Conservation (phyloP, 2,888 invertebrate genomes). For the Diplazon laetatorius region DNA sequence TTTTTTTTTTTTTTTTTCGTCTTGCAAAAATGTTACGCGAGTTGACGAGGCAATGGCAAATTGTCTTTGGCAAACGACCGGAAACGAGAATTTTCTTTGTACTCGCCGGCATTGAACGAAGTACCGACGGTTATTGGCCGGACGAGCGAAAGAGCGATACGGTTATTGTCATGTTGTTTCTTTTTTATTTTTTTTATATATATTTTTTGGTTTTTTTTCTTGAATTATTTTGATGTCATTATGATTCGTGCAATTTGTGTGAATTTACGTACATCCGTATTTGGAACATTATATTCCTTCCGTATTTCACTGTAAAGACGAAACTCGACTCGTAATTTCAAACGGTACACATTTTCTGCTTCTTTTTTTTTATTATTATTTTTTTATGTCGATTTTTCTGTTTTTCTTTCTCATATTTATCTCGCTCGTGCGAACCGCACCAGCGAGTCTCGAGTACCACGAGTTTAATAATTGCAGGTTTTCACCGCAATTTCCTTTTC, state of each 20-base stretch:
- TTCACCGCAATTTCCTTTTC: conserved; percentile 59
- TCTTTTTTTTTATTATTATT: conserved; percentile 1
- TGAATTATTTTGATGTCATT: neutral
- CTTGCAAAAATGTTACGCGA: neutral
- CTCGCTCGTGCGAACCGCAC: conserved; percentile 16
- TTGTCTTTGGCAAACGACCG: conserved; percentile 17
- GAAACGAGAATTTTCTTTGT: conserved; percentile 47
- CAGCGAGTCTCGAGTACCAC: conserved; percentile 4
- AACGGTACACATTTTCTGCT: conserved; percentile 1
- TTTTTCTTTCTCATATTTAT: neutral
- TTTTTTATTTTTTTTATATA: too few species aligned
- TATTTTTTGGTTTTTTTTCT: too few species aligned
- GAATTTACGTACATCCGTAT: conserved; percentile 30
- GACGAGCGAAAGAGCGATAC: neutral
- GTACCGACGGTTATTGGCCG: conserved; percentile 5
- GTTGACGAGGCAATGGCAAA: conserved; percentile 10
- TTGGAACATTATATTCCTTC: conserved; percentile 28
- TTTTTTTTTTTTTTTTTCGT: neutral
- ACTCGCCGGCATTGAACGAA: neutral
- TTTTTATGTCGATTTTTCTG: neutral
- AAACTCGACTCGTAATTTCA: conserved; percentile 17
- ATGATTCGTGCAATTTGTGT: neutral
- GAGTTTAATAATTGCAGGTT: conserved; percentile 51
- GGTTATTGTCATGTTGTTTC: too few species aligned
- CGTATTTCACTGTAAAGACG: conserved; percentile 44